phyloP scores from a whole-genome alignment of 2,888 invertebrate species.

The Papilio elwesi region DNA sequence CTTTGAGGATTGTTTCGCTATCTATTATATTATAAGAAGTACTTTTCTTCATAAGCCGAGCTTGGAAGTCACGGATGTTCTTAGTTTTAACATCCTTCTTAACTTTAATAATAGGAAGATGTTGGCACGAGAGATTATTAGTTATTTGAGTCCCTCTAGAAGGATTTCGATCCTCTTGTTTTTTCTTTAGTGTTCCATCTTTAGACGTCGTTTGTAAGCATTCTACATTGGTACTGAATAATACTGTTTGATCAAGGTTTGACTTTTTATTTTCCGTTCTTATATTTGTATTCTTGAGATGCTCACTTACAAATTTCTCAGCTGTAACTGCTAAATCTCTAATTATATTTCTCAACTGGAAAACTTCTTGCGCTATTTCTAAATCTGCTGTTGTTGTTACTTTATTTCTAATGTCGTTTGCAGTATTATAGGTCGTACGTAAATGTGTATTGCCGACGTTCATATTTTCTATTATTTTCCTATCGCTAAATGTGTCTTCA shows the following conservation, averaged over 20 bases:
- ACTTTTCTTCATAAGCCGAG: slow-evolving; percentile 59
- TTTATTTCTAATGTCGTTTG: slow-evolving; percentile 42
- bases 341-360: slow-evolving; percentile 61
- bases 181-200: slow-evolving; percentile 16
- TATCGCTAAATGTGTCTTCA: slow-evolving; percentile 54
- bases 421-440: slow-evolving; percentile 21
- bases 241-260: slow-evolving; percentile 20
- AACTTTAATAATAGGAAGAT: slow-evolving; percentile 56
- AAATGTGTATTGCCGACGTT: slow-evolving; percentile 12
- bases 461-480: slow-evolving; percentile 44
- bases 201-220: slow-evolving; percentile 15
- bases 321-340: slow-evolving; percentile 60
- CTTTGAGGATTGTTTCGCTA: slow-evolving; percentile 70
- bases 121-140: slow-evolving; percentile 48
- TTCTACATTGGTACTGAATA: slow-evolving; percentile 29
- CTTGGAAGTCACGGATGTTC: slow-evolving; percentile 51
- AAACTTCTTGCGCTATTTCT: slow-evolving; percentile 62
- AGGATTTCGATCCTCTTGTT: slow-evolving; percentile 42
- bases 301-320: slow-evolving; percentile 58
- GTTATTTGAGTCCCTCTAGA: slow-evolving; percentile 61
- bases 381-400: slow-evolving; percentile 50
- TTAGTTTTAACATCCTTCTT: slow-evolving; percentile 57
- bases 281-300: slow-evolving; percentile 51
- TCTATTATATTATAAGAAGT: slow-evolving; percentile 71
- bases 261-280: slow-evolving; percentile 41